These are phyloP conservation scores for Thereva nobilitata DNA, from an alignment of 2,888 invertebrate genomes.

Conservation along the genomic window DNA sequence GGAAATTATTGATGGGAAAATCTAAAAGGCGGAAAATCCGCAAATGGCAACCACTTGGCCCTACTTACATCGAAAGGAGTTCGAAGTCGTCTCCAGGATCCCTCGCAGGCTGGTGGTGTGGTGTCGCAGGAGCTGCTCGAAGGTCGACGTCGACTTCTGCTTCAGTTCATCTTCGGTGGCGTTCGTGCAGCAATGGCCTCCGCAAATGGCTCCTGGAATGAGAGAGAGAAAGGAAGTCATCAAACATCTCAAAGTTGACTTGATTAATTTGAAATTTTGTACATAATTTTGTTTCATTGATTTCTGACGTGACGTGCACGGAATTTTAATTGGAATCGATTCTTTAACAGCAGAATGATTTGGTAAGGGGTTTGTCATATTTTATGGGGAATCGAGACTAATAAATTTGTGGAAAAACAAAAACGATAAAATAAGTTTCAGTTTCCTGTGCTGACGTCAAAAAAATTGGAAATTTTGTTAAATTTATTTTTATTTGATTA, in stretches of 20 bases:
- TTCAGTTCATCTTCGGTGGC: slow-evolving; percentile 55
- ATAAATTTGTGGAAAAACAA: no score
- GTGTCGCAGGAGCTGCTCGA: slow-evolving; percentile 70
- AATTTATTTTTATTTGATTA: no score
- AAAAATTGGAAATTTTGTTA: no score
- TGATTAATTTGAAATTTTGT: slow-evolving; percentile 13
- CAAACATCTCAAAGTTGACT: slow-evolving; percentile 21
- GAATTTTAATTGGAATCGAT: slow-evolving; percentile 17
- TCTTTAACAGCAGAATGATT: not conserved
- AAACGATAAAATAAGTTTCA: no score
- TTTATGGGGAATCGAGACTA: no score
- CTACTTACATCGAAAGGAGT: slow-evolving; percentile 73
- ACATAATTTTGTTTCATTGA: slow-evolving; percentile 20
- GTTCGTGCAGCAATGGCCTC: slow-evolving; percentile 56
- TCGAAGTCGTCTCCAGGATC: slow-evolving; percentile 72
- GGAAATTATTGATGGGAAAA: slow-evolving; percentile 12
- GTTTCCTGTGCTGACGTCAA: no score
- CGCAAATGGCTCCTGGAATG: slow-evolving; percentile 53
- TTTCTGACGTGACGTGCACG: slow-evolving; percentile 1
- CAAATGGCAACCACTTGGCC: not conserved
- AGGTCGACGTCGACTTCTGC: slow-evolving; percentile 58
- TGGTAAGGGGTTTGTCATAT: no score
- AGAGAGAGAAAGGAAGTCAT: slow-evolving; percentile 6
- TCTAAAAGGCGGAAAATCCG: not conserved
- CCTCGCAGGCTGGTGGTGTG: slow-evolving; percentile 76